Evolutionary conservation across 2,797 vertebrate species (phyloP).

Genomic region (Xyrichtys novacula): DNA sequence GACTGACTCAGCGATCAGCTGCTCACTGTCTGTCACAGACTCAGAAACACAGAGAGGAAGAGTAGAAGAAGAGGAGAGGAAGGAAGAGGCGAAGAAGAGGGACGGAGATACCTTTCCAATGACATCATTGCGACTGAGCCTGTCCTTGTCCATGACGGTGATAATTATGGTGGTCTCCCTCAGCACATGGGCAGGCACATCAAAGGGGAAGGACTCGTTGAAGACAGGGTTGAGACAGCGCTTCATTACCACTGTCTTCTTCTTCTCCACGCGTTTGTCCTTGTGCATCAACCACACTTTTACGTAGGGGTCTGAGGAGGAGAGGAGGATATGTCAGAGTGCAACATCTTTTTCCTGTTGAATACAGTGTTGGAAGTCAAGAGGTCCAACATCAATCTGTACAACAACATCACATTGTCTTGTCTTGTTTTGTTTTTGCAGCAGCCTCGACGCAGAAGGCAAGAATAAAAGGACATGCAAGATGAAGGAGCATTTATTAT

Average conservation of each 20-base stretch:
- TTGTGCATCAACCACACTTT: slow-evolving; percentile 99
- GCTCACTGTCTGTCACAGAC: slow-evolving; percentile 41
- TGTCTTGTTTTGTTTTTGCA: slow-evolving; percentile 31
- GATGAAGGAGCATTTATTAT: slow-evolving; percentile 54
- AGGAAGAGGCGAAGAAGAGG: slow-evolving; percentile 40
- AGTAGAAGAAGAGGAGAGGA: slow-evolving; percentile 43
- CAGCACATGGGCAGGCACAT: slow-evolving; percentile 96
- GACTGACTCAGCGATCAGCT: slow-evolving; percentile 47
- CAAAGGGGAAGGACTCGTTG: slow-evolving; percentile 98
- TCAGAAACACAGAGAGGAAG: slow-evolving; percentile 52
- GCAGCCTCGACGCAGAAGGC: background rate
- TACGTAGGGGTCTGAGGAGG: slow-evolving; percentile 93
- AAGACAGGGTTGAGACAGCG: slow-evolving; percentile 97
- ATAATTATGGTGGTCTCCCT: slow-evolving; percentile 99
- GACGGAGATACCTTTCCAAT: slow-evolving; percentile 93
- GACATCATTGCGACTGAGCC: slow-evolving; percentile 98
- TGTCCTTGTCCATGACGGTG: slow-evolving; percentile 99
- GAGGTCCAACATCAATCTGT: background rate
- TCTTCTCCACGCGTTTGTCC: slow-evolving; percentile 99
- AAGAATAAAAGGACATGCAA: slow-evolving; percentile 23
- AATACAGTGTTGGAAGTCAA: background rate
- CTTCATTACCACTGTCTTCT: slow-evolving; percentile 99
- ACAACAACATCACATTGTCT: background rate
- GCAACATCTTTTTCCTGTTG: background rate
- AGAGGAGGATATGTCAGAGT: background rate